phyloP scores from a whole-genome alignment of 2,797 vertebrate species.

The Sphenopsis melanotis region DNA sequence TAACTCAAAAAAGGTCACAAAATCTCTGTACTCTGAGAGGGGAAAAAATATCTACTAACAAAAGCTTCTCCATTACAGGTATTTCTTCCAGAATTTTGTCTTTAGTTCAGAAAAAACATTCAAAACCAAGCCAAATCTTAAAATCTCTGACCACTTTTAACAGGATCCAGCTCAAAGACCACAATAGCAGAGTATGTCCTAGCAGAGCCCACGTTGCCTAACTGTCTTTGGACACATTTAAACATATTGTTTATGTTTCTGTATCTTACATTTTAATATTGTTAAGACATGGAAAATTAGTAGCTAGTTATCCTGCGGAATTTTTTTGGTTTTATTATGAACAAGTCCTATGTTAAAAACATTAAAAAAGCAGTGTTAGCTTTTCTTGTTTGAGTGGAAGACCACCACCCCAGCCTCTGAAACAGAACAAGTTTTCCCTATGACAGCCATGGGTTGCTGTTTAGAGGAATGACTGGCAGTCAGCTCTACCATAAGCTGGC shows the following conservation, averaged over 20 bases:
- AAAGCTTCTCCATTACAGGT: not conserved
- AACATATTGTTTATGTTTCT: not conserved
- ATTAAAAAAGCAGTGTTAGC: not conserved
- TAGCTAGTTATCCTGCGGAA: not conserved
- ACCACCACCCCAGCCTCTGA: not conserved
- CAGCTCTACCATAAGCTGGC: not conserved
- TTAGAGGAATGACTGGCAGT: not conserved
- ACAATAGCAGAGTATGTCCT: not conserved
- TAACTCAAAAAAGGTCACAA: not conserved
- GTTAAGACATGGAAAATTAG: not conserved
- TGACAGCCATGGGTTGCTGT: not conserved
- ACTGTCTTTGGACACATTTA: not conserved
- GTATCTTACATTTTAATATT: not conserved
- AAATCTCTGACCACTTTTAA: not conserved
- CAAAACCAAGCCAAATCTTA: not conserved
- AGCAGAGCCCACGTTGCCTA: not conserved
- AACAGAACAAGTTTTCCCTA: not conserved
- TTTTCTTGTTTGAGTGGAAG: not conserved
- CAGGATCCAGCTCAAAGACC: not conserved
- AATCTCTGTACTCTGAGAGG: not conserved
- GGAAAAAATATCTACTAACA: not conserved
- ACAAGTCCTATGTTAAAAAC: not conserved
- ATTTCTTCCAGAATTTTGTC: not conserved
- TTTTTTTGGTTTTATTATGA: not conserved
- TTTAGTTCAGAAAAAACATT: not conserved